Percentiles rank a stretch among this genome's conserved stretches.
These are phyloP conservation scores for Coluber constrictor DNA, from an alignment of 2,797 vertebrate species.

Conservation along the genomic window DNA sequence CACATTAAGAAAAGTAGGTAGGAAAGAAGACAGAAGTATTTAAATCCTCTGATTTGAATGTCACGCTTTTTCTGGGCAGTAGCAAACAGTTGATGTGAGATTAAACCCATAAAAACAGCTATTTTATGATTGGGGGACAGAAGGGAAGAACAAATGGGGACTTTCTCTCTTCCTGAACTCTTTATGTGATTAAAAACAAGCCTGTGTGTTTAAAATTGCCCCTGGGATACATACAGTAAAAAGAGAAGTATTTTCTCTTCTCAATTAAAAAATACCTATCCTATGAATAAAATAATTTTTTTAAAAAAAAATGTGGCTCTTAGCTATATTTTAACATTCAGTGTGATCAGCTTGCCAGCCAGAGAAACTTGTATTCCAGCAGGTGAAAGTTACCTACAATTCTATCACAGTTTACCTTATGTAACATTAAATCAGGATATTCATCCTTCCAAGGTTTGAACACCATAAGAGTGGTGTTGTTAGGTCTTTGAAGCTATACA, in stretches of 20 bases:
- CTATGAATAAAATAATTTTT: background rate
- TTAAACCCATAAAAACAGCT: background rate
- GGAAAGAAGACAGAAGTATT: background rate
- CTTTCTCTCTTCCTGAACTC: background rate
- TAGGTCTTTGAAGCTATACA: background rate
- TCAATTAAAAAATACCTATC: background rate
- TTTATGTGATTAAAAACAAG: background rate
- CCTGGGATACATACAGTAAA: background rate
- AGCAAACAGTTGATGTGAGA: background rate
- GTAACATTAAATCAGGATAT: background rate
- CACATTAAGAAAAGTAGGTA: background rate
- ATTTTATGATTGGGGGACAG: background rate
- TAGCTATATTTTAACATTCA: background rate
- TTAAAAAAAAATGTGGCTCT: background rate
- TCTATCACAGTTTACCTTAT: background rate
- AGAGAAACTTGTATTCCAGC: background rate
- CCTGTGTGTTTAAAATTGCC: background rate
- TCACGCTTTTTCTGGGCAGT: background rate
- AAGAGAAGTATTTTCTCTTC: background rate
- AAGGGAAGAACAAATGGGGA: background rate
- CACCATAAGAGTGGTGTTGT: background rate
- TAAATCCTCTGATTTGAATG: background rate
- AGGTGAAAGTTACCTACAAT: background rate
- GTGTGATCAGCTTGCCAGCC: background rate
- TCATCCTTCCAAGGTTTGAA: background rate